Conservation (phyloP, 2,113 vertebrate species). For the Brachyistius frenatus region DNA sequence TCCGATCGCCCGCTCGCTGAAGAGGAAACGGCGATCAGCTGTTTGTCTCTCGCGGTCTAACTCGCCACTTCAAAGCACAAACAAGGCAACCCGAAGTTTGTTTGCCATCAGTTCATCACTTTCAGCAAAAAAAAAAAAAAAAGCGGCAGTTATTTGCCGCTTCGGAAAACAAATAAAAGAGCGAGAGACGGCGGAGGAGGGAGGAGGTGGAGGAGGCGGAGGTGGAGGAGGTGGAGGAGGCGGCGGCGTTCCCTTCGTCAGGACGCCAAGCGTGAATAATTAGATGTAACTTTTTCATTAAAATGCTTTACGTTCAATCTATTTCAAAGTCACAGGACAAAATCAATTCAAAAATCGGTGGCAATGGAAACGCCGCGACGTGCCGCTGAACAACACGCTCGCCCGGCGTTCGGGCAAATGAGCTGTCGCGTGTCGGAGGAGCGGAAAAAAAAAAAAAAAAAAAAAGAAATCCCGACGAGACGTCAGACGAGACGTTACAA, state of each 20-base stretch:
- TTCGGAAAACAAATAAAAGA: neutral
- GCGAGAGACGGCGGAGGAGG: neutral
- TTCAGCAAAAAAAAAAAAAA: neutral
- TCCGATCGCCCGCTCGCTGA: neutral
- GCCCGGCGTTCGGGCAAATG: slow-evolving; percentile 21
- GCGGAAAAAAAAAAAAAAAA: no score
- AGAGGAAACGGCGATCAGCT: neutral
- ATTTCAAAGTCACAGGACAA: slow-evolving; percentile 47
- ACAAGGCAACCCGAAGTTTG: neutral
- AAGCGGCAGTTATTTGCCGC: slow-evolving; percentile 6
- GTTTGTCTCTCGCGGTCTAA: neutral
- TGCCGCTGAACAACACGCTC: slow-evolving; percentile 36
- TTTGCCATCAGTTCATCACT: neutral
- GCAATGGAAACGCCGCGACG: neutral
- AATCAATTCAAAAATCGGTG: slow-evolving; percentile 33
- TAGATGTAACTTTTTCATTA: slow-evolving; percentile 51
- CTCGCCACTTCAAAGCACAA: slow-evolving; percentile 7
- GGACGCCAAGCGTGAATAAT: slow-evolving; percentile 41
- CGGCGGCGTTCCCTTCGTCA: slow-evolving; percentile 8
- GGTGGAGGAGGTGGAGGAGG: no score
- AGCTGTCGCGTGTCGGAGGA: neutral
- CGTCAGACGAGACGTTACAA: slow-evolving; percentile 13
- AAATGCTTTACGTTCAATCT: slow-evolving; percentile 60
- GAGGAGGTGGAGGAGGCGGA: neutral
- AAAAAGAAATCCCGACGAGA: neutral